Base-by-base conservation (phyloP, 2,113 vertebrate species). In the Campylomormyrus numenius region DNA sequence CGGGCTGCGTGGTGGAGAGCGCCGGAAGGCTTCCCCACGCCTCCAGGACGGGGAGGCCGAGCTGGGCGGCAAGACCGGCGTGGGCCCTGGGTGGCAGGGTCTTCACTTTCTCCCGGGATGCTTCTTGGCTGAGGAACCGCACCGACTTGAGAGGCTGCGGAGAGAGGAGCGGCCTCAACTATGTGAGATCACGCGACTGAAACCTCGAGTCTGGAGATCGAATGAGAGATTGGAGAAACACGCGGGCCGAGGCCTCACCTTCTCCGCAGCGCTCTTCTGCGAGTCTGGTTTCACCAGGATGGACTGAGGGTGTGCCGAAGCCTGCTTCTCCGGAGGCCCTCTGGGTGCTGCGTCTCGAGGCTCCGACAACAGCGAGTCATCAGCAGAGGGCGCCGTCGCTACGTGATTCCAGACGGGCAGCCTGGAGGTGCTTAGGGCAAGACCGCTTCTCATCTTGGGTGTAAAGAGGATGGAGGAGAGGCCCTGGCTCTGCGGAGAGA, bases 231-330 rank as follows among this genome's bases (percentile, higher is more conserved):
- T 5, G 8, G 80, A 13, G 8, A 53, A 42, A 11, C 9, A 19
- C 13, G 48, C 4, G 1, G 8, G 56, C 31, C 7, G 1, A 50
- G 58, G 89, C 66, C 24, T 90, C 93, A 99, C 98, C 98, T 98
- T 99, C 42, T 99, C 98, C 0, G 88, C 90, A 50, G 91, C 94
- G 92, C 94, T 96, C 93, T 95, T 98, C 90, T 96, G 94, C 24
- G 95, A 94, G 50, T 98, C 97, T n/a, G 97, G 98, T 90, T 97
- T 98, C 91, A 99, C 96, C 87, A 99, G 95, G 94, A 99, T 99
- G 4, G 98, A 99, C 0, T 97, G 97, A 0, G 97, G 98, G 5
- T 96, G 95, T 0, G 93, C 94, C 0, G 93, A 86, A 0, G 94
- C 95, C 0, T 95, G 96, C 91, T 95, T 97, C 0, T 94, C 92